A percentile compares a stretch with the other conserved stretches of the same genome.
These are phyloP conservation scores for Drosophila leonis DNA, from an alignment of 2,888 invertebrate genomes.

Conservation along the genomic window DNA sequence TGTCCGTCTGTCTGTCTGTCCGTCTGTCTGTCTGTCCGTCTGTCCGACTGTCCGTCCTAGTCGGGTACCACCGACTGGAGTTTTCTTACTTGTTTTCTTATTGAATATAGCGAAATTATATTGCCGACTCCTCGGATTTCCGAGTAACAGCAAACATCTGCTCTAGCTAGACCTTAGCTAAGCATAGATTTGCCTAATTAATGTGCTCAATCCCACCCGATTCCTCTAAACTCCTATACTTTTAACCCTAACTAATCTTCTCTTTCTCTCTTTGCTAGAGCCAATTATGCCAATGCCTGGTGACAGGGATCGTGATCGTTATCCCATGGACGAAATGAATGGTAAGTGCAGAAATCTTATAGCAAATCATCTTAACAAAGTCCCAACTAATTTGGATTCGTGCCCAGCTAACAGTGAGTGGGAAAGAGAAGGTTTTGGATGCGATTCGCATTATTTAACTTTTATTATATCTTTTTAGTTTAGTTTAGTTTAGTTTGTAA, in stretches of 20 bases:
- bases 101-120: no score
- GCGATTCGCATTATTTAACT: slow-evolving; percentile 18
- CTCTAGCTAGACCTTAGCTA: background rate
- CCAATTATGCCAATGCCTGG: slow-evolving; percentile 56
- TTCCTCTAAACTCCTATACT: background rate
- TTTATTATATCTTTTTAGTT: slow-evolving; percentile 6
- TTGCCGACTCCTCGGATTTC: background rate
- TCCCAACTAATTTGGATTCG: slow-evolving; percentile 68
- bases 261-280: slow-evolving; percentile 47
- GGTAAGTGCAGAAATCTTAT: slow-evolving; percentile 60
- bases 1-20: no score
- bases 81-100: no score
- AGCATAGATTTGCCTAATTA: background rate
- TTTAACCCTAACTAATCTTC: background rate
- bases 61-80: no score
- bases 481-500: slow-evolving; percentile 29
- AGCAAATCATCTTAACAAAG: slow-evolving; percentile 3
- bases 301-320: slow-evolving; percentile 56
- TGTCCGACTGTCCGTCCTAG: no score
- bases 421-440: slow-evolving; percentile 20
- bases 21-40: no score
- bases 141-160: background rate
- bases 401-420: slow-evolving; percentile 39
- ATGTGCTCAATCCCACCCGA: background rate
- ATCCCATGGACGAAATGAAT: slow-evolving; percentile 74